These are phyloP conservation scores for Myripristis jacobus DNA, from an alignment of 2,797 vertebrate species.

Conservation along the genomic window DNA sequence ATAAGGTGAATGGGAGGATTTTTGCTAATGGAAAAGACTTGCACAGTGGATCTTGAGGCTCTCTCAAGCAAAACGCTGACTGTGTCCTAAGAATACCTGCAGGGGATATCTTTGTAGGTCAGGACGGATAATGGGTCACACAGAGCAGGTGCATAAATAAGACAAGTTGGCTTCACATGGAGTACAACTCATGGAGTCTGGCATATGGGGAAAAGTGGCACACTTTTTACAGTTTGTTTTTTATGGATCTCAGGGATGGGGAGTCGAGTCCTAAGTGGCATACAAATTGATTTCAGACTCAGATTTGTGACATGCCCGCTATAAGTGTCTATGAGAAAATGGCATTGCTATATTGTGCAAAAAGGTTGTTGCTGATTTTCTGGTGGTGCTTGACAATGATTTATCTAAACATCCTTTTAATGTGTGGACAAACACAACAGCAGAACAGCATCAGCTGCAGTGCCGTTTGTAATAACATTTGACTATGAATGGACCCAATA, in stretches of 20 bases:
- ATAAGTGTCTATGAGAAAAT: background rate
- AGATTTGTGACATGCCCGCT: background rate
- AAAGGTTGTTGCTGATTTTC: background rate
- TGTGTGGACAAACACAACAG: background rate
- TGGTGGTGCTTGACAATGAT: background rate
- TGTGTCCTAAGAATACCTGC: background rate
- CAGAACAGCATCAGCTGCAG: too few species aligned
- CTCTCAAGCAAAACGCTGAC: background rate
- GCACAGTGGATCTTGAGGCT: conserved; percentile 30
- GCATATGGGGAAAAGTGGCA: conserved; percentile 24
- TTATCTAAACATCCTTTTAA: background rate
- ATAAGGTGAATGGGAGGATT: background rate
- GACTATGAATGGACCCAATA: background rate
- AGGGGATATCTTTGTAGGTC: conserved; percentile 19
- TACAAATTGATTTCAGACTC: background rate
- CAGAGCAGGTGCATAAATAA: conserved; percentile 25
- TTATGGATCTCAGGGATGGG: conserved; percentile 6
- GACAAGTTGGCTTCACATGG: conserved; percentile 16
- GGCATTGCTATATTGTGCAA: background rate
- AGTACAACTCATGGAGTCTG: background rate
- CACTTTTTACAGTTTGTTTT: conserved; percentile 21
- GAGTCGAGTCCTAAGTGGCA: background rate
- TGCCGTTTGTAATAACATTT: background rate
- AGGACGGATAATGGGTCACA: conserved; percentile 6
- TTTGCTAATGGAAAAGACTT: conserved; percentile 14